Evolutionary conservation across 2,797 vertebrate genomes (phyloP), one percentile per base, ranked within the genome.

Genomic region (Salmo trutta): DNA sequence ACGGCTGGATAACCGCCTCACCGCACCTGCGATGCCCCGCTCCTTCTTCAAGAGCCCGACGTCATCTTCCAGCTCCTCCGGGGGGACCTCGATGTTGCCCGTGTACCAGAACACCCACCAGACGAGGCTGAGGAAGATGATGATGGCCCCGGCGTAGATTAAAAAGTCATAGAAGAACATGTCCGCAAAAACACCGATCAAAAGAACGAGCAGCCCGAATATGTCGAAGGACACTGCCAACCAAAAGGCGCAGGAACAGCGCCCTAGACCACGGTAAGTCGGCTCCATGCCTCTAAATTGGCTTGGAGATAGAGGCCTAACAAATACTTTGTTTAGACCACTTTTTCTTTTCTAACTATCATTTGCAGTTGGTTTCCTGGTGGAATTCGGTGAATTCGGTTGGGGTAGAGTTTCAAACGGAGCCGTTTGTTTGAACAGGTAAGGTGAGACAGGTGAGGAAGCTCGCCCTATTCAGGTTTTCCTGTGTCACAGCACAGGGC

Each of bases 81-180:
- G 90, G 0, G 94, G 92, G 64, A 97, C 94, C 79, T 97, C 96
- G 83, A 98, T 92, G 92, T 98, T 99, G 47, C 96, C 96, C 0
- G 94, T 95, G 93, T 96, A 97, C 98, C 98, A 98, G 91, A 97
- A 97, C 64, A 98, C 93, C 97, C 97, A 98, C 96, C 97, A 98
- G 73, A 98, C 88, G 64, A 98, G 95, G 87, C 97, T 97, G 79
- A 97, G 86, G 91, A 98, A 96, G 86, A 98, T 94, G 84, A 96
- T 87, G 85, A 96, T 95, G 85, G 96, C 93, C 27, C 97, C 97
- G 36, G 94, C 93, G 84, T 97, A 98, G 82, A 99, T 96, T 33
- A 98, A 93, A 87, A 98, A 86, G 90, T 98, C 97, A 29, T 95
- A 95, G 90, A 96, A 97, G 47, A 93, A 92, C 0, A 96, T 85